Conservation (phyloP, 2,113 vertebrate species). For the Alligator sinensis region DNA sequence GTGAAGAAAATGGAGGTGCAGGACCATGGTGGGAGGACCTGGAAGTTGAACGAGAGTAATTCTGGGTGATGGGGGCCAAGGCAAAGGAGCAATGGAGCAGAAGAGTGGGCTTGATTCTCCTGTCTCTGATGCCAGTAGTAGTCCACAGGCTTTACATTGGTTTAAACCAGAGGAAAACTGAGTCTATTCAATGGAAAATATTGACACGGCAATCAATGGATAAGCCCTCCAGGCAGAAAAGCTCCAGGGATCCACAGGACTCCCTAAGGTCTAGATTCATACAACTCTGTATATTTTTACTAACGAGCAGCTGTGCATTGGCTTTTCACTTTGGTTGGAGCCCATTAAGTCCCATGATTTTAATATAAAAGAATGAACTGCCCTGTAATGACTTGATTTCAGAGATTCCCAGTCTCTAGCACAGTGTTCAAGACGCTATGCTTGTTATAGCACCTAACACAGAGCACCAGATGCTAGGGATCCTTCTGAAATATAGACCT, state of each 20-base stretch:
- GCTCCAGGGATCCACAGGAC: background rate
- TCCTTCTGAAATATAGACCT: background rate
- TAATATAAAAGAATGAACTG: background rate
- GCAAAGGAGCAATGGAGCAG: background rate
- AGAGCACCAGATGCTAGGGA: background rate
- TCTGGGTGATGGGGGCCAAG: background rate
- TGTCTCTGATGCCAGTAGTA: background rate
- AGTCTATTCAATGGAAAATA: background rate
- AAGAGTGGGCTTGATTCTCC: background rate
- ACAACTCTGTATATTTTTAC: background rate
- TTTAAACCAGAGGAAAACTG: accelerated
- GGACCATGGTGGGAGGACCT: background rate
- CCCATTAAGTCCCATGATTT: background rate
- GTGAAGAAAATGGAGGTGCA: background rate
- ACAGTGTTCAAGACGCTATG: too few species aligned
- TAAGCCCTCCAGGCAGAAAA: background rate
- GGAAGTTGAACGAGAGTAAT: background rate
- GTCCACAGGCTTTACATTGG: accelerated
- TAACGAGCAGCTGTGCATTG: background rate
- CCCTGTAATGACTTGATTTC: background rate
- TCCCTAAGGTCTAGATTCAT: background rate
- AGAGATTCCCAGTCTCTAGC: background rate
- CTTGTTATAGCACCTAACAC: background rate
- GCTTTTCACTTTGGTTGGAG: background rate
- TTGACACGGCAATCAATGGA: background rate